Conservation (phyloP, 2,888 invertebrate species). For the Lasioglossum vierecki region DNA sequence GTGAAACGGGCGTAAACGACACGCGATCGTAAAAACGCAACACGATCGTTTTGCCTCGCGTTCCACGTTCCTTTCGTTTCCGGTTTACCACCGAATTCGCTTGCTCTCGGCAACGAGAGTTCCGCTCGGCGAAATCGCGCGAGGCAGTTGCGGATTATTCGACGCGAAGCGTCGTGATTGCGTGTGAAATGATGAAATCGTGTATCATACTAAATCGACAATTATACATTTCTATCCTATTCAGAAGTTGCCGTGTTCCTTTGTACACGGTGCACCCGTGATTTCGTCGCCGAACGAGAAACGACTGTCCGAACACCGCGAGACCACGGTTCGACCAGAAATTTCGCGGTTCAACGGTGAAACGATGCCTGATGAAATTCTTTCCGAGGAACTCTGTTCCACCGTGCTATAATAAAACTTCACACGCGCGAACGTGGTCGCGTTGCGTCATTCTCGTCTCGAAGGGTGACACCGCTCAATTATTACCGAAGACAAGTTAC, state of each 20-base stretch:
- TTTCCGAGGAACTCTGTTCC: background rate
- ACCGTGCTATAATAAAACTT: constrained; percentile 10
- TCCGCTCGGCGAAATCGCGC: background rate
- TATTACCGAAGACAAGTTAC: background rate
- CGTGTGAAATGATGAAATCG: constrained; percentile 33
- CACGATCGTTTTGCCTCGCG: background rate
- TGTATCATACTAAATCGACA: constrained; percentile 7
- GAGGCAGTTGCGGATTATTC: background rate
- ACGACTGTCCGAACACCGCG: background rate
- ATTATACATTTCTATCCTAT: constrained; percentile 22
- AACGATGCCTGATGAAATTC: constrained; percentile 16
- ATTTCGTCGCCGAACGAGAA: background rate
- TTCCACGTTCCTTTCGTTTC: background rate
- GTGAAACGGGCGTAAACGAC: background rate
- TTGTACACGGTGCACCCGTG: background rate
- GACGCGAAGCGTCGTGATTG: constrained; percentile 1
- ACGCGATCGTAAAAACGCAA: background rate
- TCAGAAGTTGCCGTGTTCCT: background rate
- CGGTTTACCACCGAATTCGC: background rate
- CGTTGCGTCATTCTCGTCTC: background rate
- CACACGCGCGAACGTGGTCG: background rate
- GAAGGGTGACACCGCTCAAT: background rate
- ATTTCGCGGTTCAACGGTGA: background rate
- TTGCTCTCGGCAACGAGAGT: background rate
- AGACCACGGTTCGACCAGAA: background rate